Percentiles rank a stretch among this genome's conserved stretches.
Conservation (phyloP, 1,140 invertebrate genomes). For the Drosophila sturtevanti region DNA sequence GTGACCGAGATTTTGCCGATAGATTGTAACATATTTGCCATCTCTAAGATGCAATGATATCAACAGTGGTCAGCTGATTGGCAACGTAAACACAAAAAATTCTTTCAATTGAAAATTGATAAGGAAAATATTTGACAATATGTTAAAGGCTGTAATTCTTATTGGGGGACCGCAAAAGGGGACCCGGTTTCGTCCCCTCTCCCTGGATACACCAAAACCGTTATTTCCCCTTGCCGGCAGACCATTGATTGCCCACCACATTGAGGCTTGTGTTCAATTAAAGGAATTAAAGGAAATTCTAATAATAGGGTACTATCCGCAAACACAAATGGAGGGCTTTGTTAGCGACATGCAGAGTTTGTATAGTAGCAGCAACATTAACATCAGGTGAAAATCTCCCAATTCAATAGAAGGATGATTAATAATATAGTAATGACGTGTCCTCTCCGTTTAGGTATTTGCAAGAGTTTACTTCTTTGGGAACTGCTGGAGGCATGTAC, state of each 20-base stretch:
- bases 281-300: slow-evolving; percentile 94
- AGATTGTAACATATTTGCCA: background rate
- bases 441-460: slow-evolving; percentile 87
- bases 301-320: slow-evolving; percentile 95
- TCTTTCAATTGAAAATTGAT: slow-evolving; percentile 21
- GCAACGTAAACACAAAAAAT: slow-evolving; percentile 65
- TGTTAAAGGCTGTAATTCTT: slow-evolving; percentile 90
- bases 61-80: slow-evolving; percentile 33
- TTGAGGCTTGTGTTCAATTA: slow-evolving; percentile 94
- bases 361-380: slow-evolving; percentile 92
- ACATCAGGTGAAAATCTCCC: slow-evolving; percentile 86
- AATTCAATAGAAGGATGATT: background rate
- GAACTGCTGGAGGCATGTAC: slow-evolving; percentile 98
- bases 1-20: background rate
- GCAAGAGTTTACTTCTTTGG: slow-evolving; percentile 96
- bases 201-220: slow-evolving; percentile 97
- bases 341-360: slow-evolving; percentile 91
- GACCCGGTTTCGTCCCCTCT: slow-evolving; percentile 98
- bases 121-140: slow-evolving; percentile 59
- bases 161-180: slow-evolving; percentile 91
- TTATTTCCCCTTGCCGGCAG: slow-evolving; percentile 98
- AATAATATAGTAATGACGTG: slow-evolving; percentile 45
- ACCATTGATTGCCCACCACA: slow-evolving; percentile 97
- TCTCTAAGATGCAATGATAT: background rate
- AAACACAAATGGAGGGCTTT: slow-evolving; percentile 92